A percentile compares a stretch with the other conserved stretches of the same genome.
Conservation (phyloP, 1,140 invertebrate genomes). For the Papilio dardanus region DNA sequence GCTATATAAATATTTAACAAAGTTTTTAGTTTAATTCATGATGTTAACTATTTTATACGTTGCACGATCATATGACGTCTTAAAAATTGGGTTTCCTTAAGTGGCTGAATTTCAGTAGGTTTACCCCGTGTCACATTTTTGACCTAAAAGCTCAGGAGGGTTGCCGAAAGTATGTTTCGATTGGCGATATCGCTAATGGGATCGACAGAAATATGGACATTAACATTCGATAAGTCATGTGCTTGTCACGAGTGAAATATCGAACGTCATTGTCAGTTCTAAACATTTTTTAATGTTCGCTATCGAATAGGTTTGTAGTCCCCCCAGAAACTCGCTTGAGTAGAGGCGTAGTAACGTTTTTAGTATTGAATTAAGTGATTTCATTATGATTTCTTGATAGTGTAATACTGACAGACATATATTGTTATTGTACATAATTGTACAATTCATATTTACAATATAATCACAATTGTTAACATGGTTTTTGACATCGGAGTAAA, state of each 20-base stretch:
- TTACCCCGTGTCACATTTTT: neutral
- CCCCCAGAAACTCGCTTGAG: too few relatives aligned
- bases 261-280: too few relatives aligned
- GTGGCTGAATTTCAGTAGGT: neutral
- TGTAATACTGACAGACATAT: neutral
- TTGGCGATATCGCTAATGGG: too few relatives aligned
- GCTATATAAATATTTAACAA: neutral
- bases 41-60: neutral
- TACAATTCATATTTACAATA: conserved; percentile 6
- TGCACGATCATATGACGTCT: neutral
- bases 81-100: neutral
- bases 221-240: too few relatives aligned
- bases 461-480: neutral
- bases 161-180: too few relatives aligned
- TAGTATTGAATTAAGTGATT: too few relatives aligned
- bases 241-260: too few relatives aligned
- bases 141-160: neutral
- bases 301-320: too few relatives aligned
- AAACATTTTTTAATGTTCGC: too few relatives aligned
- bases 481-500: conserved; percentile 13
- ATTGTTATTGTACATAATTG: conserved; percentile 13
- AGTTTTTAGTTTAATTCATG: neutral
- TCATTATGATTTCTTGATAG: neutral
- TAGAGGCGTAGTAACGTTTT: too few relatives aligned
- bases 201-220: too few relatives aligned